Conservation (phyloP, 2,797 vertebrate species). For the Halcyon chelicuti region DNA sequence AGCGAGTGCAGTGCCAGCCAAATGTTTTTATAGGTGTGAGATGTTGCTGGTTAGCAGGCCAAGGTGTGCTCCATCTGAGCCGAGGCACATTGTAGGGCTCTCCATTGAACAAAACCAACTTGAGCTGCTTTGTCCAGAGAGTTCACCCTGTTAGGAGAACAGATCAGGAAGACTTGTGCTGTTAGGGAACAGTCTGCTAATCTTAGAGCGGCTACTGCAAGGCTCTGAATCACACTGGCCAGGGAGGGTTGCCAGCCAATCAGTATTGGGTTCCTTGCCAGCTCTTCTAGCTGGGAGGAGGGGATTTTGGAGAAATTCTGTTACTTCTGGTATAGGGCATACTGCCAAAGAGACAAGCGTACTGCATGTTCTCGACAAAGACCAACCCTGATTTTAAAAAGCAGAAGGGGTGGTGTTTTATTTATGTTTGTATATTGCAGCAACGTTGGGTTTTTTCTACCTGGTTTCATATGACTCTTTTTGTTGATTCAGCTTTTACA, state of each 20-base stretch:
- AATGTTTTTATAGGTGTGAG: not conserved
- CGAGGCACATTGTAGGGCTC: not conserved
- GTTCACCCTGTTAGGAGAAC: not conserved
- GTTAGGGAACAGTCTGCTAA: not conserved
- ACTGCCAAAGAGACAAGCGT: conserved; percentile 29
- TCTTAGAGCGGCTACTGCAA: not conserved
- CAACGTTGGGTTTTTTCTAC: not conserved
- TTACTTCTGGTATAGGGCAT: conserved; percentile 24
- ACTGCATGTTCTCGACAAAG: conserved; percentile 21
- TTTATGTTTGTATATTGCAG: conserved; percentile 17
- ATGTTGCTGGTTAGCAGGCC: not conserved
- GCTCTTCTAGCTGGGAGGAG: not conserved
- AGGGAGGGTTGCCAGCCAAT: not conserved
- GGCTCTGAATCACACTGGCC: not conserved
- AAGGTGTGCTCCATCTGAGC: not conserved
- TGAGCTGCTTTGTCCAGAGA: not conserved
- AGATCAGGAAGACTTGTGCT: not conserved
- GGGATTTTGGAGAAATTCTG: conserved; percentile 15
- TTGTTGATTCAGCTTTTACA: conserved; percentile 43
- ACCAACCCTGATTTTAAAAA: conserved; percentile 29
- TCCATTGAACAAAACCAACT: not conserved
- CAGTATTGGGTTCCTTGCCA: not conserved
- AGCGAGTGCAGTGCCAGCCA: not conserved
- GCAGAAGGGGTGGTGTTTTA: conserved; percentile 15
- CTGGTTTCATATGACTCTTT: conserved; percentile 4